phyloP scores from a whole-genome alignment of 2,113 vertebrate genomes.

The Nesogale talazaci region DNA sequence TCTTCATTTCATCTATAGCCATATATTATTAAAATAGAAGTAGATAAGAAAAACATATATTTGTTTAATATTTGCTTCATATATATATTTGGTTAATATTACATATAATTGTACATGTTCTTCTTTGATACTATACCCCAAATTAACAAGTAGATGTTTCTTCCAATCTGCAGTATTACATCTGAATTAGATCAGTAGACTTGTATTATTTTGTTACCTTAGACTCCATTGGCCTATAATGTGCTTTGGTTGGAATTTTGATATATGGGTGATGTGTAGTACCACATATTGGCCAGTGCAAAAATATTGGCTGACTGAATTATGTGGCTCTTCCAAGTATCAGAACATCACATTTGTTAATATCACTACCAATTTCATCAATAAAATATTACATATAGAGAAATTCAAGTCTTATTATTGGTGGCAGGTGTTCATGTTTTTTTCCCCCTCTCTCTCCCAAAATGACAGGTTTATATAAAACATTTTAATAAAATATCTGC shows the following conservation, averaged over 20 bases:
- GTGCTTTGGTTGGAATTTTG: not conserved
- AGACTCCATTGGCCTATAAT: not conserved
- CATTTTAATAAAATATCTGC: constrained; percentile 22
- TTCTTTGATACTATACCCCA: constrained; percentile 3
- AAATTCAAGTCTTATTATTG: constrained; percentile 18
- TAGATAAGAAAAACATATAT: not conserved
- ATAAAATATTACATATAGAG: not conserved
- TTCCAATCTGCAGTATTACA: not conserved
- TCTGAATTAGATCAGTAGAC: not conserved
- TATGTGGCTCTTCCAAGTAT: not conserved
- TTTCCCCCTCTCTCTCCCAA: not conserved
- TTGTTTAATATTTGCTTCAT: not conserved
- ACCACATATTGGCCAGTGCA: not conserved
- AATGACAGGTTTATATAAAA: not conserved
- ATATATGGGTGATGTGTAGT: not conserved
- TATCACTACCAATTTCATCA: not conserved
- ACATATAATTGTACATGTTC: not conserved
- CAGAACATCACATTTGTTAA: not conserved
- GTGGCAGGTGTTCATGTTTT: not conserved
- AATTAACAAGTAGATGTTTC: not conserved
- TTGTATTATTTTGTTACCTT: constrained; percentile 9
- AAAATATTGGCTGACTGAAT: not conserved
- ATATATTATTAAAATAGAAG: not conserved
- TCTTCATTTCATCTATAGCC: not conserved
- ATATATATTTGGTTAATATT: not conserved